These are phyloP conservation scores for Gracilinanus agilis DNA, from an alignment of 2,113 vertebrate species.

Conservation along the genomic window DNA sequence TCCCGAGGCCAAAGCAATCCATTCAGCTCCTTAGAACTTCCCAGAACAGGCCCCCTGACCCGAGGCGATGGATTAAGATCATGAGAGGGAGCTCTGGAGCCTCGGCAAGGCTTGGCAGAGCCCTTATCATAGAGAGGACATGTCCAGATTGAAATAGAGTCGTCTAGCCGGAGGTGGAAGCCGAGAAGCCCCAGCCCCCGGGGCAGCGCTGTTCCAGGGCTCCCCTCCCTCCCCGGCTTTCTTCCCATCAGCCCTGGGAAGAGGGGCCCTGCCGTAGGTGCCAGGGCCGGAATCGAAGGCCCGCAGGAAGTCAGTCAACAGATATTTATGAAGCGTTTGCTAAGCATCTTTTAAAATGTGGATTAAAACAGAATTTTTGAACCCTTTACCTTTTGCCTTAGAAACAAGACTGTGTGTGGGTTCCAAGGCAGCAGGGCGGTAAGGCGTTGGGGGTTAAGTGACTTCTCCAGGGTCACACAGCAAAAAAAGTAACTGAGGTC, in stretches of 20 bases:
- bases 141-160: conserved; percentile 67
- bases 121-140: conserved; percentile 63
- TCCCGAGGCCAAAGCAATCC: conserved; percentile 27
- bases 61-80: conserved; percentile 42
- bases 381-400: too few relatives aligned
- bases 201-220: not conserved
- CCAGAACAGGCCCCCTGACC: conserved; percentile 46
- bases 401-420: too few relatives aligned
- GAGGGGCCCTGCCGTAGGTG: not conserved
- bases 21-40: conserved; percentile 11
- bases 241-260: not conserved
- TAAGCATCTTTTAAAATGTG: not conserved
- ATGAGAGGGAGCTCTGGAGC: not conserved
- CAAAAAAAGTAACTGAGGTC: too few relatives aligned
- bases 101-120: conserved; percentile 12
- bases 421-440: too few relatives aligned
- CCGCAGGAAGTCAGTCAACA: not conserved
- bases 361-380: too few relatives aligned
- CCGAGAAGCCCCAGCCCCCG: not conserved
- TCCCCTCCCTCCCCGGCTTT: not conserved
- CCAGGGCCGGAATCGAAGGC: not conserved
- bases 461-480: too few relatives aligned
- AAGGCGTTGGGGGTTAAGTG: too few relatives aligned
- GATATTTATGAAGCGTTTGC: not conserved
- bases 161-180: not conserved